Evolutionary conservation across 1,140 invertebrate genomes (phyloP), one percentile per base, ranked within the genome.

Genomic region (Arion vulgaris): DNA sequence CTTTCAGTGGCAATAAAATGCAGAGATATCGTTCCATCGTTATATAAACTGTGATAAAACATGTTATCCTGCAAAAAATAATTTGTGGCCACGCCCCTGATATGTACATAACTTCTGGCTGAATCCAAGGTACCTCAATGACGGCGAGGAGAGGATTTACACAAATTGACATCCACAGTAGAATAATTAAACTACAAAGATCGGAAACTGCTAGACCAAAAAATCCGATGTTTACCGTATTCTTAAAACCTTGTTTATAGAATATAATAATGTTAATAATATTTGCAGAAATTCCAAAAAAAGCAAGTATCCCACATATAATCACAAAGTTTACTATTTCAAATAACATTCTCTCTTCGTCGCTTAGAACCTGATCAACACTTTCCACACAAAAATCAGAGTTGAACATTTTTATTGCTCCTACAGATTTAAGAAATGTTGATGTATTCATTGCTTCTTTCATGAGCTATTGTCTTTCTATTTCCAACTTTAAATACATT

Each of bases 41-140:
- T 19, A 62, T 62, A 62, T 62, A 62, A 62, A 62, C 57, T n/a
- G 57, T 62, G 57, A 62, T n/a, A 62, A 15, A 62, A 23, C 57
- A 15, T 13, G 57, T 62, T 9, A 62, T 62, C 26, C 13, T 62
- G 26, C 15, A 62, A n/a, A 62, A 62, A 23, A 9, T 19, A n/a
- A 62, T n/a, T 15, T 62, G 57, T 13, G 57, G 57, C 57, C 57
- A 62, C 5, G 13, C 57, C 5, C 11, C 26, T 13, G 57, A 62
- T 23, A 62, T 9, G 26, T 62, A 62, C 57, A 62, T 62, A 23
- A 62, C 57, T 62, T 62, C 57, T n/a, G 26, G 13, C 26, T 9
- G 57, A 62, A 62, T 7, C 57, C 57, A 62, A 62, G 13, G 57
- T 5, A 62, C 57, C 5, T 23, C 57, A 7, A 5, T 5, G 11